Conservation (phyloP, 2,797 vertebrate genomes). For the Sebastes hubbsi region DNA sequence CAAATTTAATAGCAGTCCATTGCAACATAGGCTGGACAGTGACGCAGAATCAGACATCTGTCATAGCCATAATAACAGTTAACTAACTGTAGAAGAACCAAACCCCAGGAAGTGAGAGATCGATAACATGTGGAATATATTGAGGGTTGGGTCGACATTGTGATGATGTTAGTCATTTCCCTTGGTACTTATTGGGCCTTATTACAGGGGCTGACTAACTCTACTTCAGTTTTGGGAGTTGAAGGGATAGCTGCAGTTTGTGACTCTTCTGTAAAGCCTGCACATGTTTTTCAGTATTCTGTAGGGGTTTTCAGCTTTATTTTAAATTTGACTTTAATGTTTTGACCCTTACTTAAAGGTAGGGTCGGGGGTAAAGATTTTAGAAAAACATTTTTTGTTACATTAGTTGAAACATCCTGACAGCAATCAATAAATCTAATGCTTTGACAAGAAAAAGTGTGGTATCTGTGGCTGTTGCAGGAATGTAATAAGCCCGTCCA, state of each 20-base stretch:
- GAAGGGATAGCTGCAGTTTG: neutral
- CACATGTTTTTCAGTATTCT: neutral
- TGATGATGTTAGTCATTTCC: conserved; percentile 70
- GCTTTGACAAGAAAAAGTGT: no score
- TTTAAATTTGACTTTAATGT: neutral
- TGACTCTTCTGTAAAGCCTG: neutral
- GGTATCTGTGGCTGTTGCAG: no score
- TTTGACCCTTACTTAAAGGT: neutral
- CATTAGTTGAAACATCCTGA: no score
- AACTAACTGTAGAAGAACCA: neutral
- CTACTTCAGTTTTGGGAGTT: conserved; percentile 9
- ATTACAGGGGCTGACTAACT: conserved; percentile 11
- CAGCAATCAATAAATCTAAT: no score
- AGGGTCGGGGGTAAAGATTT: no score
- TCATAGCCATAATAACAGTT: neutral
- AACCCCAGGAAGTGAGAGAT: conserved; percentile 36
- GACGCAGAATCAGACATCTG: conserved; percentile 13
- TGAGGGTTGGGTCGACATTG: conserved; percentile 61
- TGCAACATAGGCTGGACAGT: conserved; percentile 16
- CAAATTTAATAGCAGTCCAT: conserved; percentile 35
- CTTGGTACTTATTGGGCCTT: conserved; percentile 15
- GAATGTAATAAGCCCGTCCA: no score
- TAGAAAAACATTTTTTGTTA: no score
- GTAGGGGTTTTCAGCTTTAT: neutral
- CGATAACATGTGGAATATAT: conserved; percentile 69